Base-by-base conservation (phyloP, 2,888 invertebrate genomes). In the Muschampia plurimacula region DNA sequence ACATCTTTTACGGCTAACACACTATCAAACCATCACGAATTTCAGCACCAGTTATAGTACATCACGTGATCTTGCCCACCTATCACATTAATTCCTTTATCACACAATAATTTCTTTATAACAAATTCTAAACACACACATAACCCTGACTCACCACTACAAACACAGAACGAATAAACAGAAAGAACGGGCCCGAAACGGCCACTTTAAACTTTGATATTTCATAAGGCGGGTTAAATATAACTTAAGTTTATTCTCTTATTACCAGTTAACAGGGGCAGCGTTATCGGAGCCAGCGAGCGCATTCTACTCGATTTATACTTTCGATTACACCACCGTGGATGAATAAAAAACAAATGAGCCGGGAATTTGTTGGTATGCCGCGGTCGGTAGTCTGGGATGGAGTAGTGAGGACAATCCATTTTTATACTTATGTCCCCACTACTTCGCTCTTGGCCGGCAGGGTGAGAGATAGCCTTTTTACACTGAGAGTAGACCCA, bases 281-380 rank as follows among this genome's bases (percentile, higher is more conserved):
- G 86, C 84, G 89, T 86, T 91, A 91, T 91, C 91, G 89, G 89
- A 86, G 85, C 84, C 82, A 77, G 79, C 84, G 82, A 77, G 82
- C 84, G 91, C 88, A 88, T 89, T 90, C 90, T 86, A 89, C 84
- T 86, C 88, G 92, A 92, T 94, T 93, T 93, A 94, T 93, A 22
- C 22, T 22, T 94, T 94, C 93, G 93, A 94, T 94, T 94, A 93
- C 89, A 84, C 83, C 86, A 86, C 81, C 84, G 84, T 83, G 89
- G 89, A 89, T 91, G 92, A 93, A 92, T 93, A 93, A 93, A 93
- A 93, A 93, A 92, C 93, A 93, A 94, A 93, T 93, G 93, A 93
- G 91, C 89, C 86, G 87, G 82, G 89, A 91, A 93, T 93, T 93
- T 92, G 93, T 93, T 91, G 89, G 88, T 89, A 83, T 76, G 76